Percentiles rank a stretch among this genome's conserved stretches.
phyloP scores from a whole-genome alignment of 1,140 invertebrate genomes.

The Meteorus sp. region DNA sequence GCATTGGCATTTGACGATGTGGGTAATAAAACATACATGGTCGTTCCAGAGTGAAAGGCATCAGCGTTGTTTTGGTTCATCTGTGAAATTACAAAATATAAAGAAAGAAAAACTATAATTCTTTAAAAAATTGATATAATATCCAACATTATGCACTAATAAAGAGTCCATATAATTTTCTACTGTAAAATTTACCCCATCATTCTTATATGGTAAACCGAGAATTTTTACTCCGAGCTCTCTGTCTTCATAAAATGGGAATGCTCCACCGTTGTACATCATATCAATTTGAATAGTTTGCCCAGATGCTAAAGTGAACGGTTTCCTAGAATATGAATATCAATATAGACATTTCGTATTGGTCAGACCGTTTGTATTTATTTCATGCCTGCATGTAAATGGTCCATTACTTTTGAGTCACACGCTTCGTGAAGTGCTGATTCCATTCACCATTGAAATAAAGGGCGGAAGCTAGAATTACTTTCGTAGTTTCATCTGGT shows the following conservation, averaged over 20 bases:
- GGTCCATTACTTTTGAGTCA: constrained; percentile 60
- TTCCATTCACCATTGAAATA: constrained; percentile 81
- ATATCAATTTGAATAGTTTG: constrained; percentile 61
- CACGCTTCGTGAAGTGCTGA: constrained; percentile 63
- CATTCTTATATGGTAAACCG: constrained; percentile 72
- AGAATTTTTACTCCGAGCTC: constrained; percentile 65
- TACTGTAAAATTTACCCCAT: too few species aligned
- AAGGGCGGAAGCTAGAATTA: constrained; percentile 74
- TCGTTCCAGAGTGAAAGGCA: constrained; percentile 41
- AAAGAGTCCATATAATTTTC: too few species aligned
- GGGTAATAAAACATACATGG: constrained; percentile 75
- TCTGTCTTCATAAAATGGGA: constrained; percentile 63
- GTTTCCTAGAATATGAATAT: constrained; percentile 47
- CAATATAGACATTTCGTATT: constrained; percentile 2
- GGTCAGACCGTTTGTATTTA: too few species aligned
- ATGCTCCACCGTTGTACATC: constrained; percentile 67
- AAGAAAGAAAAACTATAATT: too few species aligned
- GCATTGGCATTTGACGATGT: constrained; percentile 53
- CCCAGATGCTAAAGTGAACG: constrained; percentile 49
- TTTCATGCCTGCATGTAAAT: background rate
- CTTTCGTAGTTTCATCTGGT: constrained; percentile 59
- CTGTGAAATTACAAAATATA: too few species aligned
- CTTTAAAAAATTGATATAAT: too few species aligned
- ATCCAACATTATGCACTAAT: too few species aligned
- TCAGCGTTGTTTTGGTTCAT: background rate